A percentile compares a stretch with the other conserved stretches of the same genome.
phyloP scores from a whole-genome alignment of 2,888 invertebrate species.

The Meandrusa payeni region DNA sequence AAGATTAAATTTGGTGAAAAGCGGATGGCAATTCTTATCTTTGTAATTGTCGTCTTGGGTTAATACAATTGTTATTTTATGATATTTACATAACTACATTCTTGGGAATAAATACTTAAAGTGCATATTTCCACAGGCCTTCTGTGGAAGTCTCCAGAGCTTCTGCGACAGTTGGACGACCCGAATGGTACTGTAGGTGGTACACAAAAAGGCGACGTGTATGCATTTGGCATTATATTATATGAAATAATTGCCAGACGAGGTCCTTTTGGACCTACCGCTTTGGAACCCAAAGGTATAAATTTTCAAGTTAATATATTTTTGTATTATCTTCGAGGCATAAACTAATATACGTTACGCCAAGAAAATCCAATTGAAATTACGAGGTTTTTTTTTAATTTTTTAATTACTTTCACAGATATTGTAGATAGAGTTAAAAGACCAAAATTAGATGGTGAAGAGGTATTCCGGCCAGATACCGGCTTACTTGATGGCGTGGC shows the following conservation, averaged over 20 bases:
- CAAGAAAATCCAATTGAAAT: too few relatives aligned
- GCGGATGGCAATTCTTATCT: too few relatives aligned
- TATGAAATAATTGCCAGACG: constrained; percentile 95
- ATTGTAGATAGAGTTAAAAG: constrained; percentile 91
- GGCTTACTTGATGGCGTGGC: constrained; percentile 85
- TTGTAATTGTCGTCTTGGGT: too few relatives aligned
- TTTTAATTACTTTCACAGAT: constrained; percentile 74
- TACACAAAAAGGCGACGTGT: constrained; percentile 95
- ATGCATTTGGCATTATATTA: constrained; percentile 97
- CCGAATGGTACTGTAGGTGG: constrained; percentile 82
- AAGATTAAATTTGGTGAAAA: too few relatives aligned
- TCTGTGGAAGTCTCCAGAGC: constrained; percentile 98
- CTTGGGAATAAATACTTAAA: too few relatives aligned
- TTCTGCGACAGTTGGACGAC: constrained; percentile 86
- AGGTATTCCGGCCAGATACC: constrained; percentile 89
- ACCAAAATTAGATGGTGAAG: constrained; percentile 83
- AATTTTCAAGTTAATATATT: too few relatives aligned
- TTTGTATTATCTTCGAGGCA: too few relatives aligned
- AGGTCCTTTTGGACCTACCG: constrained; percentile 92
- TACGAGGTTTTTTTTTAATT: not conserved
- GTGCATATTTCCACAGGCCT: too few relatives aligned
- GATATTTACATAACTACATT: too few relatives aligned
- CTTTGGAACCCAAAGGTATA: constrained; percentile 92
- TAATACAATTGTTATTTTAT: too few relatives aligned
- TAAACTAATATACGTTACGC: too few relatives aligned